Percentiles rank a stretch among this genome's conserved stretches.
Conservation (phyloP, 2,113 vertebrate genomes). For the Ibidorhyncha struthersii region DNA sequence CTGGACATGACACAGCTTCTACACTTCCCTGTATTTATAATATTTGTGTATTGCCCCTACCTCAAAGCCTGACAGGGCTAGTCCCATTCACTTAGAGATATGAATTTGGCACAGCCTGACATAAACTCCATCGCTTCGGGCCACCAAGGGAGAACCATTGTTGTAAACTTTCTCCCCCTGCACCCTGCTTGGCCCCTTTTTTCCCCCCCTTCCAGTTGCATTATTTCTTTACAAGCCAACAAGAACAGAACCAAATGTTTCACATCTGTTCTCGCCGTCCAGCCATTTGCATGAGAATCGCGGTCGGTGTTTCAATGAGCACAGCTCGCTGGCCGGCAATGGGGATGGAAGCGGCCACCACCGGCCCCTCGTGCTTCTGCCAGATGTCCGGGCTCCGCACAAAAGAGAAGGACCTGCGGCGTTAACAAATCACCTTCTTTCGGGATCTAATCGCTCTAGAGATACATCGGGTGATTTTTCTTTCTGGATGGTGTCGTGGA, state of each 20-base stretch:
- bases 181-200: constrained; percentile 38
- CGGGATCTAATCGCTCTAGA: constrained; percentile 24
- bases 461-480: neutral
- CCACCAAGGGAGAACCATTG: constrained; percentile 83
- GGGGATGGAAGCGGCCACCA: constrained; percentile 64
- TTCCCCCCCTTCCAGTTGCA: constrained; percentile 67
- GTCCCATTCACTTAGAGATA: constrained; percentile 34
- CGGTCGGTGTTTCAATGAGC: constrained; percentile 77
- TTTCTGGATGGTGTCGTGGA: neutral
- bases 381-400: constrained; percentile 86
- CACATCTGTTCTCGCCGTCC: constrained; percentile 90
- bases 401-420: constrained; percentile 58
- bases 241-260: constrained; percentile 92
- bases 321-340: constrained; percentile 78
- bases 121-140: constrained; percentile 50
- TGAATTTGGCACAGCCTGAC: constrained; percentile 47
- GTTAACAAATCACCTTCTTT: constrained; percentile 79
- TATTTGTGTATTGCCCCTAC: constrained; percentile 15
- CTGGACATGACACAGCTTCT: constrained; percentile 47
- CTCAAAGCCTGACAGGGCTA: constrained; percentile 10
- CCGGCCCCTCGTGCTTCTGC: constrained; percentile 69
- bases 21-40: constrained; percentile 37
- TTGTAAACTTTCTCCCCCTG: constrained; percentile 63
- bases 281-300: constrained; percentile 93
- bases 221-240: constrained; percentile 94